Evolutionary conservation across 2,888 invertebrate species (phyloP).

Genomic region (Chrysomela aeneicollis): DNA sequence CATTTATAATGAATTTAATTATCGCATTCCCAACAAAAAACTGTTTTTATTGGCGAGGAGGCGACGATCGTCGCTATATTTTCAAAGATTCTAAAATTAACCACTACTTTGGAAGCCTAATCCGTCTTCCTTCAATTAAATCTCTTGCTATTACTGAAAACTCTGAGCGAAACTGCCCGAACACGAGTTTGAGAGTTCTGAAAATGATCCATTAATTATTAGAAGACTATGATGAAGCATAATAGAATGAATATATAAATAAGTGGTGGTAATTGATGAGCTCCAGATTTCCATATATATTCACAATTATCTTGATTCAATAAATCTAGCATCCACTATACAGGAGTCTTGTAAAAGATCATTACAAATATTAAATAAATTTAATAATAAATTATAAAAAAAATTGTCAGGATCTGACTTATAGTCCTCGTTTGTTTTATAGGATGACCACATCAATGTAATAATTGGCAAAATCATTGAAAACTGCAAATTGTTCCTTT

Average conservation of each 20-base stretch:
- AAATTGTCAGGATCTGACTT: too few relatives aligned
- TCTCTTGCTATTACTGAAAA: conserved; percentile 8
- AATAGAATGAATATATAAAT: too few relatives aligned
- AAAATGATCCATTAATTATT: conserved; percentile 25
- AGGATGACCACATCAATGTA: too few relatives aligned
- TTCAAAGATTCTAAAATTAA: conserved; percentile 16
- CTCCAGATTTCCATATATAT: neutral
- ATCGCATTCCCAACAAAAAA: conserved; percentile 25
- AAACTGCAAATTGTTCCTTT: too few relatives aligned
- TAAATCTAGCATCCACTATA: too few relatives aligned
- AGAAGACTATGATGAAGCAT: neutral
- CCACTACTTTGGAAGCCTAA: conserved; percentile 16
- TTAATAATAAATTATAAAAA: too few relatives aligned
- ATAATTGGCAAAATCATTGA: too few relatives aligned
- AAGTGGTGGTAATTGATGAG: neutral
- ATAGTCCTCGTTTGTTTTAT: too few relatives aligned
- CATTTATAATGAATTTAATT: conserved; percentile 28
- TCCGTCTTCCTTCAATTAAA: conserved; percentile 33
- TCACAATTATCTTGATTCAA: too few relatives aligned
- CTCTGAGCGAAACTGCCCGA: conserved; percentile 19
- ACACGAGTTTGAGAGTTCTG: conserved; percentile 16
- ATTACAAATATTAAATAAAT: too few relatives aligned
- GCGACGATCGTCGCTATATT: conserved; percentile 19
- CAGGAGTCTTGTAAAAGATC: too few relatives aligned
- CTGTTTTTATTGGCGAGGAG: conserved; percentile 31